Conservation (phyloP, 1,140 invertebrate genomes). For the Frieseomelitta varia region DNA sequence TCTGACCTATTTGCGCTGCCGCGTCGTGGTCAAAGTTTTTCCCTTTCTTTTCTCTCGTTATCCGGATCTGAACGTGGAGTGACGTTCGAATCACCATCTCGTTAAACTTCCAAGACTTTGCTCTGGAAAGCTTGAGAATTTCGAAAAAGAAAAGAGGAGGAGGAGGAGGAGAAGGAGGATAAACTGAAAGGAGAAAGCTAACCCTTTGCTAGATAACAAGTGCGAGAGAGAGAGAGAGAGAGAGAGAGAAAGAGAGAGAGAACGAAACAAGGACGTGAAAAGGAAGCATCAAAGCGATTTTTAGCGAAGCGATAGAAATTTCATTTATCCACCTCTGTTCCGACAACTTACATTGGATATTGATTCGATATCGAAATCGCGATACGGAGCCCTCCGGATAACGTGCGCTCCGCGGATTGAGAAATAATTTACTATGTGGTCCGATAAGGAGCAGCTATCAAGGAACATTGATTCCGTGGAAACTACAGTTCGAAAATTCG, state of each 20-base stretch:
- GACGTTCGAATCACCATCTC: constrained; percentile 39
- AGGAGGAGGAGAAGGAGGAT: background rate
- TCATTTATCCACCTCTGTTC: background rate
- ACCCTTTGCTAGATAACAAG: constrained; percentile 16
- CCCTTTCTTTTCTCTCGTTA: constrained; percentile 11
- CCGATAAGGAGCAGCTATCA: background rate
- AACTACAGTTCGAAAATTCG: background rate
- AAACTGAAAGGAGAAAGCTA: background rate
- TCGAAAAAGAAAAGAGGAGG: background rate
- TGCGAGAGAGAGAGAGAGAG: background rate
- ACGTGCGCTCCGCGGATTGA: background rate
- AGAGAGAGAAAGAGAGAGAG: too few species aligned
- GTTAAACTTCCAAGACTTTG: constrained; percentile 58
- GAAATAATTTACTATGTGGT: background rate
- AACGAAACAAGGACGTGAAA: background rate
- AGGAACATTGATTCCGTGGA: background rate
- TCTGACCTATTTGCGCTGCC: constrained; percentile 9
- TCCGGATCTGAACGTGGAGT: constrained; percentile 15
- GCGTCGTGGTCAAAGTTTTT: constrained; percentile 42
- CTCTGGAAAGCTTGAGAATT: constrained; percentile 39
- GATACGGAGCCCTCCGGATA: background rate
- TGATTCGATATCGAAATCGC: constrained; percentile 22
- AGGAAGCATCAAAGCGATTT: constrained; percentile 22
- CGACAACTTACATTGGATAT: background rate
- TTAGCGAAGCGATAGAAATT: constrained; percentile 26